A percentile compares a stretch with the other conserved stretches of the same genome.
Conservation (phyloP, 2,113 vertebrate species). For the Nerophis lumbriciformis region DNA sequence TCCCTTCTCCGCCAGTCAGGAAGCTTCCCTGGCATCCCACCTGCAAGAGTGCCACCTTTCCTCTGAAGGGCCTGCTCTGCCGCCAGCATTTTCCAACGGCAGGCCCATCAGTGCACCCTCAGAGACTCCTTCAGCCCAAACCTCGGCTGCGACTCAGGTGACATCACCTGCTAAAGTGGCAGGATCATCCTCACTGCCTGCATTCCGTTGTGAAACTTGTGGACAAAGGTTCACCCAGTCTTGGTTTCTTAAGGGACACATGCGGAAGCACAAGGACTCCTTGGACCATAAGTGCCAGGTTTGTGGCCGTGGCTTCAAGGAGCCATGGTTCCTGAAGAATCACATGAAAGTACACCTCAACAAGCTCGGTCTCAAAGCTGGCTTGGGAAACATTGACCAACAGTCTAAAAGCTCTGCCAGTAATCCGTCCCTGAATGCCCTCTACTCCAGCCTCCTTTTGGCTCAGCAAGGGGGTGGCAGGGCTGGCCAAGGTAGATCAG, state of each 20-base stretch:
- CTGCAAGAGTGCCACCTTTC: constrained; percentile 73
- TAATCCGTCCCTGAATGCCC: constrained; percentile 76
- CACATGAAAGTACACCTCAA: constrained; percentile 95
- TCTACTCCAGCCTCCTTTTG: constrained; percentile 82
- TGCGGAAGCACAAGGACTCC: constrained; percentile 93
- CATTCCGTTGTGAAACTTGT: constrained; percentile 84
- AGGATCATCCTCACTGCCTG: constrained; percentile 64
- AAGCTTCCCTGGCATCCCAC: constrained; percentile 82
- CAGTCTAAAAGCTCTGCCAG: constrained; percentile 55
- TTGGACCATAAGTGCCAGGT: constrained; percentile 90
- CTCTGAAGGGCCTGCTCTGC: constrained; percentile 37
- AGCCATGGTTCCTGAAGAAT: constrained; percentile 94
- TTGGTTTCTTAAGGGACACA: constrained; percentile 92
- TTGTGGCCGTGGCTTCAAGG: constrained; percentile 90
- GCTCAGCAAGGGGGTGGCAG: constrained; percentile 63
- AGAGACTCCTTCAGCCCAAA: constrained; percentile 50
- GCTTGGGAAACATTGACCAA: constrained; percentile 46
- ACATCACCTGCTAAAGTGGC: constrained; percentile 35
- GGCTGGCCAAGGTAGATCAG: constrained; percentile 48
- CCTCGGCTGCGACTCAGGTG: constrained; percentile 46
- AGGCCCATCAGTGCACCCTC: constrained; percentile 43
- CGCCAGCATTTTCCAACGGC: constrained; percentile 31
- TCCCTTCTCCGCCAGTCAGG: constrained; percentile 84
- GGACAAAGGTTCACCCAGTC: constrained; percentile 91
- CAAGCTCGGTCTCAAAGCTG: constrained; percentile 79